These are phyloP conservation scores for Caenorhabditis angaria DNA, from an alignment of 2,888 invertebrate genomes.

Conservation along the genomic window DNA sequence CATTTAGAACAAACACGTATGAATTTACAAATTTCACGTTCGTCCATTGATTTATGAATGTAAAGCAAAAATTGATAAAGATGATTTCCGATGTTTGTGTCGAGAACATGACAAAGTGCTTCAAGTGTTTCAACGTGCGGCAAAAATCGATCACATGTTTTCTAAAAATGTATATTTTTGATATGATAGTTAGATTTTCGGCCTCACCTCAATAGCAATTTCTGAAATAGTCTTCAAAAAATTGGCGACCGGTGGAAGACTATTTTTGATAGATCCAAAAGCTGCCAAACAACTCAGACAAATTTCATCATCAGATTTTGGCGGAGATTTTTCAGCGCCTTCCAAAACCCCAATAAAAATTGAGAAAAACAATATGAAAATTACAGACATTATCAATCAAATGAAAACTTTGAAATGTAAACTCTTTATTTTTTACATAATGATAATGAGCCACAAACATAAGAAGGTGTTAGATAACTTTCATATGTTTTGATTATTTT, in stretches of 20 bases:
- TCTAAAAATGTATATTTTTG: constrained; percentile 1
- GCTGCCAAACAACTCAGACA: constrained; percentile 22
- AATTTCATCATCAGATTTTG: constrained; percentile 11
- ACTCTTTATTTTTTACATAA: constrained; percentile 2
- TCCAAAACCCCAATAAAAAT: not conserved
- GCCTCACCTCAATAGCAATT: constrained; percentile 11
- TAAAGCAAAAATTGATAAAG: constrained; percentile 21
- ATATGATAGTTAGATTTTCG: constrained; percentile 16
- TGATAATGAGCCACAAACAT: constrained; percentile 1
- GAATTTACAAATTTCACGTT: constrained; percentile 16
- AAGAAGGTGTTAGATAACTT: not conserved
- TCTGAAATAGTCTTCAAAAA: not conserved
- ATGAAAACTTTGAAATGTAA: not conserved
- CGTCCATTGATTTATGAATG: constrained; percentile 20
- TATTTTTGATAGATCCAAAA: constrained; percentile 18
- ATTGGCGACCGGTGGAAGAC: constrained; percentile 17
- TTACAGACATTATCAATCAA: constrained; percentile 2
- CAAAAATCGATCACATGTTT: constrained; percentile 18
- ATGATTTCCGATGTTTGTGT: constrained; percentile 18
- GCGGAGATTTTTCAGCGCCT: constrained; percentile 7
- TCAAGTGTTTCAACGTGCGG: constrained; percentile 25
- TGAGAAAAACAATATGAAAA: not conserved
- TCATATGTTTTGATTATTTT: not conserved
- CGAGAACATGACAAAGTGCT: constrained; percentile 26
- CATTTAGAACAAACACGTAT: constrained; percentile 22